Evolutionary conservation across 2,797 vertebrate genomes (phyloP).

Genomic region (Potorous gilbertii): DNA sequence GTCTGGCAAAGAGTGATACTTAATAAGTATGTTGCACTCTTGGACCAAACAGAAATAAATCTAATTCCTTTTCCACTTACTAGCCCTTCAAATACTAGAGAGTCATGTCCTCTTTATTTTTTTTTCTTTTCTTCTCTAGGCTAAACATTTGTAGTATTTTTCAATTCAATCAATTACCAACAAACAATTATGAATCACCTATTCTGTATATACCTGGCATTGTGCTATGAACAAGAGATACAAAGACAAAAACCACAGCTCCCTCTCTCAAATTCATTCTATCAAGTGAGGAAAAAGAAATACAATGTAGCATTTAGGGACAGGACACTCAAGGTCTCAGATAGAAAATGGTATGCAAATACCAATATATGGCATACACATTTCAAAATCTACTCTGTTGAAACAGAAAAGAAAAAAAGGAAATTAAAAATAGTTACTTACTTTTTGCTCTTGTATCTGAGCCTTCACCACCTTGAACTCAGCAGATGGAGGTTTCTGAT

Average conservation of each 20-base stretch:
- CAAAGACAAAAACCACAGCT: neutral
- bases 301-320: neutral
- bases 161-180: neutral
- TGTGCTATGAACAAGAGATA: neutral
- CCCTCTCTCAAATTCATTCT: neutral
- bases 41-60: neutral
- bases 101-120: neutral
- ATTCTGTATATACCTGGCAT: neutral
- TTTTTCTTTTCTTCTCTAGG: neutral
- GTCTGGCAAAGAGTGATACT: neutral
- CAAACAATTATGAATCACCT: neutral
- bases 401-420: neutral
- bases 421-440: conserved; percentile 78
- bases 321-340: neutral
- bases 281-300: neutral
- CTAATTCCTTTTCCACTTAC: neutral
- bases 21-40: neutral
- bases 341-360: neutral
- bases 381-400: neutral
- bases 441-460: conserved; percentile 99
- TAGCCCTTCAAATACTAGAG: neutral
- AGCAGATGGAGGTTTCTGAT: conserved; percentile 96
- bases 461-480: conserved; percentile 99
- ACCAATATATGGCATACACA: neutral
- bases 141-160: neutral